phyloP scores from a whole-genome alignment of 2,888 invertebrate species.

The Himalopsyche japonica region DNA sequence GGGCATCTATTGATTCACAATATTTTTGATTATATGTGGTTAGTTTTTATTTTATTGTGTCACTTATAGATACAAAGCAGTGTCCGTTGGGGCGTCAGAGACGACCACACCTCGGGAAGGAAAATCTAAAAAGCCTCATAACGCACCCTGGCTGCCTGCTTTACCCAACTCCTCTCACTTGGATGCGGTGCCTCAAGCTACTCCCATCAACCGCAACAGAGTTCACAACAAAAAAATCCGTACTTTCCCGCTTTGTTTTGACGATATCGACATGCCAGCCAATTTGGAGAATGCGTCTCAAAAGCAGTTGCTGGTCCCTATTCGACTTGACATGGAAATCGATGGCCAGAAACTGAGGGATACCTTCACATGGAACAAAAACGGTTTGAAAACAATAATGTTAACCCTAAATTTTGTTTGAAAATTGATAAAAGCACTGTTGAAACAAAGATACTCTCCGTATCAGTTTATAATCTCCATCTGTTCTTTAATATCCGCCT shows the following conservation, averaged over 20 bases:
- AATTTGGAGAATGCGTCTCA: slow-evolving; percentile 92
- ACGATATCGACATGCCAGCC: slow-evolving; percentile 90
- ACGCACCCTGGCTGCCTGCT: slow-evolving; percentile 90
- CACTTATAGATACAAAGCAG: slow-evolving; percentile 82
- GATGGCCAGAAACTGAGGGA: slow-evolving; percentile 98
- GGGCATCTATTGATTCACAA: too few relatives aligned
- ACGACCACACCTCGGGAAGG: slow-evolving; percentile 81
- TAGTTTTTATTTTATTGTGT: too few relatives aligned
- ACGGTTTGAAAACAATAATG: slow-evolving; percentile 65
- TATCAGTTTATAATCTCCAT: too few relatives aligned
- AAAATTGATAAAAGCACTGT: too few relatives aligned
- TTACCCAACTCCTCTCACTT: slow-evolving; percentile 97
- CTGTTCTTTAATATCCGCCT: too few relatives aligned
- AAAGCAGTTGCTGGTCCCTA: slow-evolving; percentile 91
- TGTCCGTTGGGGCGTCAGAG: slow-evolving; percentile 88
- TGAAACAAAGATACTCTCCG: too few relatives aligned
- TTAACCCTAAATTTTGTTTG: too few relatives aligned
- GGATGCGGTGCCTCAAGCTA: slow-evolving; percentile 99
- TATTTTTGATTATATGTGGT: too few relatives aligned
- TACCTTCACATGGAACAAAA: slow-evolving; percentile 99
- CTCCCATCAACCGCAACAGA: slow-evolving; percentile 93
- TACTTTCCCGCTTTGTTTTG: slow-evolving; percentile 80
- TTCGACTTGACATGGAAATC: slow-evolving; percentile 97
- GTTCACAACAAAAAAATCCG: slow-evolving; percentile 87
- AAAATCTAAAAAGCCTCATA: slow-evolving; percentile 78